These are phyloP conservation scores for Anser brachyrhynchus DNA, from an alignment of 2,113 vertebrate species.

Conservation along the genomic window DNA sequence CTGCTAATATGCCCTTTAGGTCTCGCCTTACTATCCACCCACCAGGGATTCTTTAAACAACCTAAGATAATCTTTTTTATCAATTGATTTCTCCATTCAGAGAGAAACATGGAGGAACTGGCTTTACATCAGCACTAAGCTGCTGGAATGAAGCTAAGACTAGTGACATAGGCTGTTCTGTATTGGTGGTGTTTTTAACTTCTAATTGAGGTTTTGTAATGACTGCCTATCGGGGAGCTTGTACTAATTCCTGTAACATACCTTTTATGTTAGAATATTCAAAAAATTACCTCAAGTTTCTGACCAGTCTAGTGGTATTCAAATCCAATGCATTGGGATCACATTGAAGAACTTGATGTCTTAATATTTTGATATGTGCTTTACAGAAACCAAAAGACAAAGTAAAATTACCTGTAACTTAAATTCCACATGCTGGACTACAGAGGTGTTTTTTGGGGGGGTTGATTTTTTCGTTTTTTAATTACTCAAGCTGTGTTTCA, in stretches of 20 bases:
- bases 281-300: not conserved
- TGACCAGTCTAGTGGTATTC: not conserved
- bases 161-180: not conserved
- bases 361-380: not conserved
- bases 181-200: not conserved
- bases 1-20: not conserved
- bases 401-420: not conserved
- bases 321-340: not conserved
- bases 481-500: not conserved
- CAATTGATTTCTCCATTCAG: not conserved
- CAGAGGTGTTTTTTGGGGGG: not conserved
- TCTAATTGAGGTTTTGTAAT: not conserved
- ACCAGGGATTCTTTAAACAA: not conserved
- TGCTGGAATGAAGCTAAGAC: not conserved
- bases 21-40: not conserved
- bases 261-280: not conserved
- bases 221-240: not conserved
- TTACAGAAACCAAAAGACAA: not conserved
- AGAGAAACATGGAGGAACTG: not conserved
- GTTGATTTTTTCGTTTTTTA: not conserved
- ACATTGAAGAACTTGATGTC: not conserved
- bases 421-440: not conserved
- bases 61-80: not conserved
- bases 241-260: not conserved
- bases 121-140: not conserved